Evolutionary conservation across 2,888 invertebrate species (phyloP), one percentile per base, ranked within the genome.

Genomic region (Drosophila anceps): DNA sequence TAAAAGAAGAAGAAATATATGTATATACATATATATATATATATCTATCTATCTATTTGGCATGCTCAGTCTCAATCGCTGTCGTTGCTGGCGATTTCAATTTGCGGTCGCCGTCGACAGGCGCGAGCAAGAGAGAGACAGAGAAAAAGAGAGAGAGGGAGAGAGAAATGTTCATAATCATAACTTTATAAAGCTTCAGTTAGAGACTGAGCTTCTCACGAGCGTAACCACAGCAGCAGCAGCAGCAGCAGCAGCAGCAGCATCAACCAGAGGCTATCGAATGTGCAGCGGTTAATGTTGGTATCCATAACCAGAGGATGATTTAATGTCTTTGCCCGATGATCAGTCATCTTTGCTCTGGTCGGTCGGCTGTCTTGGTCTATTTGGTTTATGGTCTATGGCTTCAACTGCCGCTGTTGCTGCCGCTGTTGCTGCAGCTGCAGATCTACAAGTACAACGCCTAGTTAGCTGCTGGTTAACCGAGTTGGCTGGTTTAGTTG

Each of bases 271-370:
- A 37, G 79, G 66, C 75, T 69, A 76, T 76, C 75, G 60, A 79
- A 68, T 79, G 72, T 57, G 75, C 71, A 43, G 68, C 66, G 77
- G 65, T 58, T 62, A 58, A 51, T 57, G 50, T 64, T 62, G 54
- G 54, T 64, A 61, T 63, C 55, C 43, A 62, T 62, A 65, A 67
- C 63, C 74, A 58, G 67, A 76, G 54, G 67, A 79, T 85, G 86
- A 83, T 83, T 85, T 85, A 83, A 83, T 85, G 84, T 83, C 85
- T 73, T 82, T 77, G 63, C 18, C 72, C 83, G 83, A 81, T 81
- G 85, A 82, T 84, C 82, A 82, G 75, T 82, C 81, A 81, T 85
- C 78, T 66, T 48, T 75, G 65, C 70, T 74, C 48, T 59, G 10
- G 50, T 20, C 37, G 55, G 29, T 44, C 39, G 57, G 41, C 44